phyloP scores from a whole-genome alignment of 2,797 vertebrate genomes.

The Moxostoma hubbsi region DNA sequence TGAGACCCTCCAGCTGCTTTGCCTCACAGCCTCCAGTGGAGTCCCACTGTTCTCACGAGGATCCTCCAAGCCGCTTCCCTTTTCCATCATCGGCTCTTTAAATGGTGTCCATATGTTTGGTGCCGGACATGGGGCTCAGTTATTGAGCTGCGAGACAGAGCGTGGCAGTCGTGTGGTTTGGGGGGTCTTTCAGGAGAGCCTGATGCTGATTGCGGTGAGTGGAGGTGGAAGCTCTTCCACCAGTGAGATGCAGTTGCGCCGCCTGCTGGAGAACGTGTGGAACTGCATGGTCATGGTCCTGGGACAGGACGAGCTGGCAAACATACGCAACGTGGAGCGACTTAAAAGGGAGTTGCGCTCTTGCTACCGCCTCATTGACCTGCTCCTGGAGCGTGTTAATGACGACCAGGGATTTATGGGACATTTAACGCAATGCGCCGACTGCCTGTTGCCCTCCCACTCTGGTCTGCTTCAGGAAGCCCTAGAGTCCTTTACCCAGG shows the following conservation, averaged over 20 bases:
- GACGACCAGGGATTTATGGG: slow-evolving; percentile 79
- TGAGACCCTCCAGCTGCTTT: slow-evolving; percentile 82
- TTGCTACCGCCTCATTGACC: slow-evolving; percentile 87
- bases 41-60: slow-evolving; percentile 88
- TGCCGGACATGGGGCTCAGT: slow-evolving; percentile 79
- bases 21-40: slow-evolving; percentile 87
- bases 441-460: slow-evolving; percentile 81
- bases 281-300: slow-evolving; percentile 90
- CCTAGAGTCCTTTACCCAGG: slow-evolving; percentile 80
- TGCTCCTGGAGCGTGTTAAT: slow-evolving; percentile 76
- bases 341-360: slow-evolving; percentile 88
- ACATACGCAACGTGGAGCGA: slow-evolving; percentile 85
- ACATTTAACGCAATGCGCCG: slow-evolving; percentile 86
- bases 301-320: slow-evolving; percentile 86
- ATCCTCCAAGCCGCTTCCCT: slow-evolving; percentile 82
- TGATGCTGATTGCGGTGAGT: slow-evolving; percentile 87
- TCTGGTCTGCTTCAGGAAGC: slow-evolving; percentile 79
- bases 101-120: slow-evolving; percentile 97
- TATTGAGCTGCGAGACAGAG: slow-evolving; percentile 81
- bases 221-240: slow-evolving; percentile 70
- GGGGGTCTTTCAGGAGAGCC: slow-evolving; percentile 87
- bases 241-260: slow-evolving; percentile 77
- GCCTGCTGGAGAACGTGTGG: slow-evolving; percentile 88
- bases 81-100: slow-evolving; percentile 89
- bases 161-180: slow-evolving; percentile 83